phyloP scores from a whole-genome alignment of 2,888 invertebrate species.

The Lithophane leautieri region DNA sequence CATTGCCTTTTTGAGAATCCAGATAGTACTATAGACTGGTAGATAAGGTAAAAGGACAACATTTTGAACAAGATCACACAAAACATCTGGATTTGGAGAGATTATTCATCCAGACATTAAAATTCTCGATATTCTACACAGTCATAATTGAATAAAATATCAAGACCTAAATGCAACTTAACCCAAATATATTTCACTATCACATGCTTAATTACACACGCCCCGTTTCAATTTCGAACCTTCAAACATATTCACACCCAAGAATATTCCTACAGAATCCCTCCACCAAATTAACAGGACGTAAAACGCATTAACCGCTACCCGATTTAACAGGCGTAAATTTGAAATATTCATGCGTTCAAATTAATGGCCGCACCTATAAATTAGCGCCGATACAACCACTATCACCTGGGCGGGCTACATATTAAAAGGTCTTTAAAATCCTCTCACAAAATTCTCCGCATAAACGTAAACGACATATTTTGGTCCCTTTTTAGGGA shows the following conservation, averaged over 20 bases:
- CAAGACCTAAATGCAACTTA: not conserved
- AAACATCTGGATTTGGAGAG: not conserved
- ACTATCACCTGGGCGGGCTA: conserved; percentile 67
- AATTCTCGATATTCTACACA: not conserved
- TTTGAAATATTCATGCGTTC: conserved; percentile 65
- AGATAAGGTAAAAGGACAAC: no score
- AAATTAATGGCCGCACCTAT: conserved; percentile 65
- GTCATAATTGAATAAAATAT: not conserved
- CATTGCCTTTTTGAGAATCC: not conserved
- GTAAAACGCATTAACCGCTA: conserved; percentile 66
- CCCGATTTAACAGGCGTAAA: conserved; percentile 51
- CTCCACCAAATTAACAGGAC: conserved; percentile 61
- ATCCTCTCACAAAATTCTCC: conserved; percentile 64
- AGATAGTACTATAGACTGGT: not conserved
- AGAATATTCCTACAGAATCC: conserved; percentile 49
- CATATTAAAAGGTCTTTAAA: conserved; percentile 67
- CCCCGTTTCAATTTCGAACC: conserved; percentile 5
- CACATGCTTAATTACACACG: not conserved
- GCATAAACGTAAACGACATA: conserved; percentile 66
- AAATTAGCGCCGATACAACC: conserved; percentile 67
- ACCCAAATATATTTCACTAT: not conserved
- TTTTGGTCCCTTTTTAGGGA: conserved; percentile 66
- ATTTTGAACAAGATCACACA: not conserved
- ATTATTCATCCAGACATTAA: not conserved
- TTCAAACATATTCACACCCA: conserved; percentile 35